These are phyloP conservation scores for Tubulanus polymorphus DNA, from an alignment of 2,888 invertebrate genomes.

Conservation along the genomic window DNA sequence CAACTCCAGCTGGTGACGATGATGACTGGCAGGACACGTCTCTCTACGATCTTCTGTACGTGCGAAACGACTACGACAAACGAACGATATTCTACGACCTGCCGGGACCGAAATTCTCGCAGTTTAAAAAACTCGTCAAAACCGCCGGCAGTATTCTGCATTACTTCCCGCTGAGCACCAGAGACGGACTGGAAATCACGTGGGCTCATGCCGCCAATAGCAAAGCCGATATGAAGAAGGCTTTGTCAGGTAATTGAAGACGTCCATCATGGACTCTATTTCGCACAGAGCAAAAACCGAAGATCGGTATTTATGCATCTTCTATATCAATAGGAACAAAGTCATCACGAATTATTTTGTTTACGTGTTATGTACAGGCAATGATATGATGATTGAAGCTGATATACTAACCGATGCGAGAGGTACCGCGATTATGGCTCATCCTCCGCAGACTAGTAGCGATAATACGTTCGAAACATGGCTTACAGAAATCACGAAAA, in stretches of 20 bases:
- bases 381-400: conserved; percentile 77
- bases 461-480: conserved; percentile 74
- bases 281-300: no score
- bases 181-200: conserved; percentile 68
- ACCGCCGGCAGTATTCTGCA: conserved; percentile 29
- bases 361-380: conserved; percentile 54
- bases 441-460: conserved; percentile 69
- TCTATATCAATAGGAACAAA: neutral
- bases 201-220: conserved; percentile 88
- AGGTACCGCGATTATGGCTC: conserved; percentile 68
- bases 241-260: conserved; percentile 56
- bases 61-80: conserved; percentile 26
- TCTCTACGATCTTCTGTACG: conserved; percentile 21
- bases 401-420: conserved; percentile 66
- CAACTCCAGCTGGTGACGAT: conserved; percentile 10
- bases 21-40: conserved; percentile 12
- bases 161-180: conserved; percentile 56
- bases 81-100: conserved; percentile 24
- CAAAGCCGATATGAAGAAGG: conserved; percentile 61
- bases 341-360: no score
- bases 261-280: no score
- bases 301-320: no score
- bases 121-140: conserved; percentile 19
- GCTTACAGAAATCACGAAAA: conserved; percentile 60
- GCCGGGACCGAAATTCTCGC: conserved; percentile 15